Evolutionary conservation across 37 sponge, comb jelly and placozoan species (phyloP).

Genomic region (Diacarnus erythraeanus): DNA sequence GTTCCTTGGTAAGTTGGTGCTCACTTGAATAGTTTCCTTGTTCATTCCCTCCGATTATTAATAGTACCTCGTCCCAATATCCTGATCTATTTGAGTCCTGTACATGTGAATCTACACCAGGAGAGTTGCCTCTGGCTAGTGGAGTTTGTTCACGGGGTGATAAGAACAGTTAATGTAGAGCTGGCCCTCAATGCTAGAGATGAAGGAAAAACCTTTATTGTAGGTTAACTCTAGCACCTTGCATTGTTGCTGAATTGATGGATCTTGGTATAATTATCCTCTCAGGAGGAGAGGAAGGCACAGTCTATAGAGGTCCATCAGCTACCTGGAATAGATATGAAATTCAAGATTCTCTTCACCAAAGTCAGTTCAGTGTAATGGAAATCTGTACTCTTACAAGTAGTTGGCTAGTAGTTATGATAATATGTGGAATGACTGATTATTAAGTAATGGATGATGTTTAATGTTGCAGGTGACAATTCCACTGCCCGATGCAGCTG

Average conservation of each 20-base stretch:
- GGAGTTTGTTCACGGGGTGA: conserved; percentile 70
- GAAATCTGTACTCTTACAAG: neutral
- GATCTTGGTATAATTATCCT: neutral
- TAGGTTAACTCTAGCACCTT: neutral
- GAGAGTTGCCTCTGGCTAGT: conserved; percentile 73
- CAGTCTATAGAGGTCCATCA: conserved; percentile 6
- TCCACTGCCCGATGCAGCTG: conserved; percentile 35
- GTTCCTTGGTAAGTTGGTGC: conserved; percentile 41
- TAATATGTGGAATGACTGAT: neutral
- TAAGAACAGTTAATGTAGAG: conserved; percentile 60
- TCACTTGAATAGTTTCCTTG: neutral
- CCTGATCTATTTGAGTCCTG: conserved; percentile 58
- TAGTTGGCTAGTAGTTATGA: neutral
- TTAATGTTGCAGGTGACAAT: conserved; percentile 52
- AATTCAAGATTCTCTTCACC: conserved; percentile 51
- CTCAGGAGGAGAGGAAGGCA: conserved; percentile 25
- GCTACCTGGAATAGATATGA: conserved; percentile 45
- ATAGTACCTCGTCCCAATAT: conserved; percentile 82
- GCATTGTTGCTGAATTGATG: neutral
- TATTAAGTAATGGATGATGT: neutral
- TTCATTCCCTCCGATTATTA: neutral
- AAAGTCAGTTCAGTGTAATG: conserved; percentile 29
- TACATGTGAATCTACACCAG: conserved; percentile 78
- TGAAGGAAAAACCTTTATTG: conserved; percentile 51
- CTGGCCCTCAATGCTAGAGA: conserved; percentile 40